Evolutionary conservation across 2,113 vertebrate genomes (phyloP), one percentile per base, ranked within the genome.

Genomic region (Alligator sinensis): DNA sequence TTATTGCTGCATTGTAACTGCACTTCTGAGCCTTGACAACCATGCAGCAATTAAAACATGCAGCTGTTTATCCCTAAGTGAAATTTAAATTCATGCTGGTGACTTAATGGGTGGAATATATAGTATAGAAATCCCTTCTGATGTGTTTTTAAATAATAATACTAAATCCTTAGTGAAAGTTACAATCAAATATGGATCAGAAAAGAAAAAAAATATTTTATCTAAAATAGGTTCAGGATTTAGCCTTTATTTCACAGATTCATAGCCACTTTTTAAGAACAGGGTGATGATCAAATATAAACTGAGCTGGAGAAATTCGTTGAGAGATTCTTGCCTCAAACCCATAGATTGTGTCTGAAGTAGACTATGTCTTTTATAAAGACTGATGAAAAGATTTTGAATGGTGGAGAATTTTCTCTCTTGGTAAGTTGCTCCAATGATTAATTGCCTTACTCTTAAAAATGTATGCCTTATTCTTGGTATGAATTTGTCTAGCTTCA

Each of bases 21-120:
- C 27, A 59, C 34, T 91, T 76, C 75, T 66, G 13, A 87, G 80
- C 25, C 59, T 94, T 91, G 9, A 1, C 72, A 4, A 5, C 75
- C 61, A 55, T 47, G 87, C 58, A 66, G 27, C 30, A 13, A 0
- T 85, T 66, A 64, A 83, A 70, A 63, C 22, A 58, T 68, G 54
- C 76, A 64, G 66, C 90, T 70, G 61, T 88, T 95, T 91, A 63
- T 84, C 89, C 54, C 72, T 22, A 81, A 55, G 15, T 59, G 91
- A 1, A 14, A 13, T 60, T 16, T 78, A 64, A 87, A 87, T 77
- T 70, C 4, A 21, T 80, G 57, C 54, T 59, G 22, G 61, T 60
- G 76, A 76, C 27, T 17, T 76, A 62, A 62, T 54, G 15, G 61
- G 70, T 57, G 77, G 2, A 10, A 4, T 38, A 11, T 1, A 3